Base-by-base conservation (phyloP, 53 echinoderm and acorn worm species). In the Holothuria scabra region DNA sequence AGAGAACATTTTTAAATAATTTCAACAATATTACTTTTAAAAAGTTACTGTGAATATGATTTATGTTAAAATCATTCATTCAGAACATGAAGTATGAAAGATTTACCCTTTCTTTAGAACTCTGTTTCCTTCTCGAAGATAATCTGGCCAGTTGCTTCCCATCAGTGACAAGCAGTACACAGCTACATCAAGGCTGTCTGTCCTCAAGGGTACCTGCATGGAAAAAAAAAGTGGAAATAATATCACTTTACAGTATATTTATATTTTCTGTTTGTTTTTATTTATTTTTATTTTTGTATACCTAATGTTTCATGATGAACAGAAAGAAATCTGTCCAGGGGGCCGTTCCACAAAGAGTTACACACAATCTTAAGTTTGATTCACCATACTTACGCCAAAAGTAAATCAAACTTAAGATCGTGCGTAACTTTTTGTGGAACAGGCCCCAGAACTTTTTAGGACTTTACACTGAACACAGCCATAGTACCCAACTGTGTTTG, bases 101-200 rank as follows among this genome's bases (percentile, higher is more conserved):
- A 56, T 89, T 84, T 66, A 96, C 97, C 86, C 90, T 65, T 61
- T 81, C 65, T 90, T 93, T 60, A 96, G 92, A 10, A 94, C 90
- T 76, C 97, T 88, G 80, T 96, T 88, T 31, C 92, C 97, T 84
- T 96, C 97, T 66, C 74, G 84, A 48, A 94, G 30, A 85, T 90
- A 96, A n/a, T 87, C 90, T 29, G 88, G 86, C 93, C 93, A 92
- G 83, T 96, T 90, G 28, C 92, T 96, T 28, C 97, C 97, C 97
- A 96, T 96, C 79, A 96, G 84, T 28, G 97, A 92, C 80, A 96
- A 83, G 78, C 93, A 96, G 76, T 91, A 93, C 18, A 93, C 87
- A 32, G 91, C 97, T 18, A 96, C 83, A 66, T 96, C 97, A 48
- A 96, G 86, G 29, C 67, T 62, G 23, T 86, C 76, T n/a, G 72